Conservation (phyloP, 1,140 invertebrate species). For the Diuraphis noxia region DNA sequence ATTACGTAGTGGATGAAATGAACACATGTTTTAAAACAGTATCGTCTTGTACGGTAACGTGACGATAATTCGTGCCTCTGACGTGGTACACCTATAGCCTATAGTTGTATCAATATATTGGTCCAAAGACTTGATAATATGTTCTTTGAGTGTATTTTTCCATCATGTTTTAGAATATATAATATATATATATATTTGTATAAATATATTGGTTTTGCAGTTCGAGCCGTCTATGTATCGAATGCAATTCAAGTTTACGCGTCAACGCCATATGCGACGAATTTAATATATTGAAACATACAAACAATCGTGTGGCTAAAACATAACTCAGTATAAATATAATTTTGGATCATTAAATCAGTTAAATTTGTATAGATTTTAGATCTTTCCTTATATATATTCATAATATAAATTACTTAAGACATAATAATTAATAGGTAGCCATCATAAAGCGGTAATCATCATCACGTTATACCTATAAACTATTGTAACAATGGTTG, state of each 20-base stretch:
- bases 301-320: not conserved
- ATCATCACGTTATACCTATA: not conserved
- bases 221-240: not conserved
- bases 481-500: not conserved
- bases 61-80: constrained; percentile 25
- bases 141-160: not conserved
- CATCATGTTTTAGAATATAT: not conserved
- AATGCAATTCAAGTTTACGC: not conserved
- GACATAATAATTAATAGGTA: not conserved
- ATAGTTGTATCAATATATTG: not conserved
- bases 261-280: not conserved
- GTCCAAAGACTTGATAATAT: not conserved
- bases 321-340: not conserved
- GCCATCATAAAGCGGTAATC: no score
- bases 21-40: not conserved
- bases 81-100: not conserved
- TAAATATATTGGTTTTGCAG: not conserved
- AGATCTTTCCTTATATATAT: not conserved
- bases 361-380: not conserved
- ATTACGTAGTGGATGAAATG: not conserved
- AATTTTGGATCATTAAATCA: not conserved
- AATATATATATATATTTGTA: not conserved
- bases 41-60: not conserved
- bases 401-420: not conserved
- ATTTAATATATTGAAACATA: not conserved